Evolutionary conservation across 2,888 invertebrate genomes (phyloP), one percentile per base, ranked within the genome.

Genomic region (Neoaliturus tenellus): DNA sequence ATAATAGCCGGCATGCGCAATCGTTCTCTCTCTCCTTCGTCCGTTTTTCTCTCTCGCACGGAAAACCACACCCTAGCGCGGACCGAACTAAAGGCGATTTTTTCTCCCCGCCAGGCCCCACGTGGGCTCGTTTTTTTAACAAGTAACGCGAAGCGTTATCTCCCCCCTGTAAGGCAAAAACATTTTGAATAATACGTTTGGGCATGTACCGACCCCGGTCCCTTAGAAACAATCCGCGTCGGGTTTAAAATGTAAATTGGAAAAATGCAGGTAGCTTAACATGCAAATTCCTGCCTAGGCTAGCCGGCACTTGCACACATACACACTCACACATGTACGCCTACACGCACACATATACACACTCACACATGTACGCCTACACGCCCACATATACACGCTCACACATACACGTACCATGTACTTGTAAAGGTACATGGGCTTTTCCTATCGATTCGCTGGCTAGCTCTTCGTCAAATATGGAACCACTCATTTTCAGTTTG

Each of bases 171-270:
- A 75, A 84, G 81, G 80, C 84, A 75, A 84, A 84, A 81, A 84
- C 84, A 84, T 84, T 84, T 84, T 84, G 84, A 84, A 84, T 84
- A 84, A 84, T 84, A 84, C 81, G 81, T 84, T 81, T 81, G 84
- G 81, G 81, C 84, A 82, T 82, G 82, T 82, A 51, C 71, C 71
- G 51, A 31, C 48, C 67, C 71, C 33, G 58, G 71, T 82, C 82
- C 82, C 82, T 82, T 82, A 82, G 82, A 82, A 82, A 69, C 71
- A 71, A 81, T 67, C 67, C 81, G 20, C 51, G 71, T 25, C 33
- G 71, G 51, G 69, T 82, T 82, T 82, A 71, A 81, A 82, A 82
- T 82, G 82, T 82, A 82, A 82, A 82, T 82, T 82, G 82, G 71
- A 71, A 82, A 82, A 82, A 51, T 69, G 71, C 82, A 69, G 33